Evolutionary conservation across 2,888 invertebrate genomes (phyloP).

Genomic region (Eristalinus sepulchralis): DNA sequence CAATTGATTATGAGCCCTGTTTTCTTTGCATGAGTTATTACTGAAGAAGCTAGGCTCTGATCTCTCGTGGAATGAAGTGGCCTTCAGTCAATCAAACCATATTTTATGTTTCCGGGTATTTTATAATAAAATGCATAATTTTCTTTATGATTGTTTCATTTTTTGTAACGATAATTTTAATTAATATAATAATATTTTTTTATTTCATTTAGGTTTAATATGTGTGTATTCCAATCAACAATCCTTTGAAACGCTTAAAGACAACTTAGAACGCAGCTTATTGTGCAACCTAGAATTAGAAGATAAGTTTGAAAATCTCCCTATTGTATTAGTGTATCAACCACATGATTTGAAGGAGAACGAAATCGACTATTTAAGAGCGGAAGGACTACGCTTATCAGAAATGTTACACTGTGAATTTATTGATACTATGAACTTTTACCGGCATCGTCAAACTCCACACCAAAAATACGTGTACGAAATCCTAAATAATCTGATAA

Average conservation of each 20-base stretch:
- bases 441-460: slow-evolving; percentile 78
- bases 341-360: slow-evolving; percentile 91
- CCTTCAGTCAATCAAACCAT: too few species aligned
- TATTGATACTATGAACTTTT: slow-evolving; percentile 77
- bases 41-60: too few species aligned
- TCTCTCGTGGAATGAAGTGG: too few species aligned
- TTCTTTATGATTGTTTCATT: not conserved
- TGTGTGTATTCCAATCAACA: slow-evolving; percentile 95
- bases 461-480: slow-evolving; percentile 81
- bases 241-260: slow-evolving; percentile 94
- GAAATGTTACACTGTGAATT: slow-evolving; percentile 85
- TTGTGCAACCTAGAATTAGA: slow-evolving; percentile 94
- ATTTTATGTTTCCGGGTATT: too few species aligned
- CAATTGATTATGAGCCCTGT: too few species aligned
- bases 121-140: too few species aligned
- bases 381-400: slow-evolving; percentile 94
- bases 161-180: too few species aligned
- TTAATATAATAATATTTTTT: not conserved
- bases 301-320: slow-evolving; percentile 93
- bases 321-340: slow-evolving; percentile 94
- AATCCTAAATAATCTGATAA: slow-evolving; percentile 80
- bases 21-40: too few species aligned
- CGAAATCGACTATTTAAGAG: slow-evolving; percentile 91
- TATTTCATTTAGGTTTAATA: slow-evolving; percentile 84
- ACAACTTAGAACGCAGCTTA: slow-evolving; percentile 94